Conservation (phyloP, 1,140 invertebrate genomes). For the Plodia interpunctella region DNA sequence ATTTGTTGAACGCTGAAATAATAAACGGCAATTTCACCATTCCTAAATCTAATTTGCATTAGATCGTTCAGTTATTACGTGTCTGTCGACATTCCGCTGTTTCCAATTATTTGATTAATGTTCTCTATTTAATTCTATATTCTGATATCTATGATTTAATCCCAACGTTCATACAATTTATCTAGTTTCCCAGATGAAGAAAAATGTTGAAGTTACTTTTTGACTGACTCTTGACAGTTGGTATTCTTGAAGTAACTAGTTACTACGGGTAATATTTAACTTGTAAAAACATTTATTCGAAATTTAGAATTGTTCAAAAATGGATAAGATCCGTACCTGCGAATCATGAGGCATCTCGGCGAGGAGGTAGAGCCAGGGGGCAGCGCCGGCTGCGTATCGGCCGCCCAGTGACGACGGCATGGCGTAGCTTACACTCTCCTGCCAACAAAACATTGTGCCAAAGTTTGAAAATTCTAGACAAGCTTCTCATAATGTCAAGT, state of each 20-base stretch:
- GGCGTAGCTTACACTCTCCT: conserved; percentile 54
- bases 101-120: conserved; percentile 2
- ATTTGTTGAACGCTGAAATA: not conserved
- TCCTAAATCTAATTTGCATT: not conserved
- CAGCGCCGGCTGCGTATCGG: conserved; percentile 31
- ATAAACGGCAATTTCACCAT: not conserved
- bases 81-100: not conserved
- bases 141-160: not conserved
- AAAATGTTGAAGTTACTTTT: too few relatives aligned
- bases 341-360: conserved; percentile 56
- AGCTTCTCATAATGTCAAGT: too few relatives aligned
- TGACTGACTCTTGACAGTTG: too few relatives aligned
- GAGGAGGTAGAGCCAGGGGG: conserved; percentile 56
- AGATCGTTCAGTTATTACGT: not conserved
- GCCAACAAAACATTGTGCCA: not conserved
- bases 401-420: conserved; percentile 37
- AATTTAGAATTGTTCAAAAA: not conserved
- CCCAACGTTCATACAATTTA: not conserved
- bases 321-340: conserved; percentile 47
- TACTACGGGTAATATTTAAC: too few relatives aligned
- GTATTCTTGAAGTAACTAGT: too few relatives aligned
- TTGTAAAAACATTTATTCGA: too few relatives aligned
- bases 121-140: not conserved
- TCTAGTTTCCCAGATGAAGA: too few relatives aligned
- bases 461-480: too few relatives aligned